Percentiles rank a stretch among this genome's conserved stretches.
These are phyloP conservation scores for Alloscopus bannaensis DNA, from an alignment of 2,888 invertebrate genomes.

Conservation along the genomic window DNA sequence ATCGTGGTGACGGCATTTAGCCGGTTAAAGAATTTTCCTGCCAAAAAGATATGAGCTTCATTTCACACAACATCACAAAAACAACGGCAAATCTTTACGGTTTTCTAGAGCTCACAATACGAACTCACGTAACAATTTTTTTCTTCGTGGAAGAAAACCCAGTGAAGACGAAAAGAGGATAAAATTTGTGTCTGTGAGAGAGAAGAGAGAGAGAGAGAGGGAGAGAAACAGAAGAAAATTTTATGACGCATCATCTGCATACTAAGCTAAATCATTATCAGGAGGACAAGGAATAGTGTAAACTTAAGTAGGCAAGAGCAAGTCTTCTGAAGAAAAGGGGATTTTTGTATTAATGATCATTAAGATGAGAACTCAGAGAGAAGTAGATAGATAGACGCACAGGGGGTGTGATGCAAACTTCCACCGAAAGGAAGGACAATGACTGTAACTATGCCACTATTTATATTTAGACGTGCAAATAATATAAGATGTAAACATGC, in stretches of 20 bases:
- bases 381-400: too few species aligned
- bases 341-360: conserved; percentile 26
- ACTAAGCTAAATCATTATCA: conserved; percentile 35
- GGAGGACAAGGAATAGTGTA: conserved; percentile 2
- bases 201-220: conserved; percentile 18
- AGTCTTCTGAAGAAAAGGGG: background rate
- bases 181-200: background rate
- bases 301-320: conserved; percentile 8
- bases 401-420: background rate
- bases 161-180: too few species aligned
- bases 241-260: conserved; percentile 33
- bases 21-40: too few species aligned
- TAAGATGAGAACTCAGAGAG: conserved; percentile 13
- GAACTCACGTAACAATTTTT: too few species aligned
- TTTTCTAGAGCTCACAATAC: too few species aligned
- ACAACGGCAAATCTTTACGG: too few species aligned
- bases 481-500: too few species aligned
- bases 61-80: background rate
- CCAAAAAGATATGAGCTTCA: too few species aligned
- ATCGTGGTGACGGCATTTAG: too few species aligned
- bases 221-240: conserved; percentile 16
- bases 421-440: conserved; percentile 29
- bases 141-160: too few species aligned
- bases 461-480: too few species aligned
- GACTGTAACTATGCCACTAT: too few species aligned